Evolutionary conservation across 2,888 invertebrate species (phyloP).

Genomic region (Aethes cnicana): DNA sequence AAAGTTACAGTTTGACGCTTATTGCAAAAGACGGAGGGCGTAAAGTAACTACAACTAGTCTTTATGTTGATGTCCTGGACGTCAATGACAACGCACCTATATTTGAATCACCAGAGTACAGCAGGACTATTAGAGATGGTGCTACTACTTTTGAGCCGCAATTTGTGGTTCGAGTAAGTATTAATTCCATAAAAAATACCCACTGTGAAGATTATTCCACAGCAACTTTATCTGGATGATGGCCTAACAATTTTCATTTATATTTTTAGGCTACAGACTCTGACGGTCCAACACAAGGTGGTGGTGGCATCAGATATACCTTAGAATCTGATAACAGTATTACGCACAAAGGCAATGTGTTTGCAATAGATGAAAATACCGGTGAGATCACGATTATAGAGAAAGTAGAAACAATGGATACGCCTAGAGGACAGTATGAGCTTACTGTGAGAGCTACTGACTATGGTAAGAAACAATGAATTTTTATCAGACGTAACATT

Average conservation of each 20-base stretch:
- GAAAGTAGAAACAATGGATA: conserved; percentile 87
- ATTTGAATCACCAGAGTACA: conserved; percentile 87
- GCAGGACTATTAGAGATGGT: conserved; percentile 89
- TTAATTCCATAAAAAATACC: background rate
- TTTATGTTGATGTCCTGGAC: conserved; percentile 87
- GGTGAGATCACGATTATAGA: conserved; percentile 87
- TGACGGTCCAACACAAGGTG: conserved; percentile 88
- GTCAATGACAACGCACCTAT: conserved; percentile 89
- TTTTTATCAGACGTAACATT: background rate
- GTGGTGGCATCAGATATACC: conserved; percentile 85
- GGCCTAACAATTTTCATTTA: background rate
- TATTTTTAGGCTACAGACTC: conserved; percentile 85
- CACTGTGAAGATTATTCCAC: too few species aligned
- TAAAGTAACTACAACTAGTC: conserved; percentile 85
- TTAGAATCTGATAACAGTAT: conserved; percentile 87
- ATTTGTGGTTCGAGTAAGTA: conserved; percentile 85
- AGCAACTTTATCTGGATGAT: too few species aligned
- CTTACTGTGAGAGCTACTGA: conserved; percentile 87
- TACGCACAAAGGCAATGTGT: conserved; percentile 83
- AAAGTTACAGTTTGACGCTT: conserved; percentile 89
- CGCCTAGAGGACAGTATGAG: conserved; percentile 88
- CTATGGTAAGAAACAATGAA: conserved; percentile 72
- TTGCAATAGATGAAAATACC: conserved; percentile 85
- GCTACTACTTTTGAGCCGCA: conserved; percentile 90
- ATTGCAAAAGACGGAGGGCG: conserved; percentile 92